Percentiles rank a stretch among this genome's conserved stretches.
Evolutionary conservation across 2,113 vertebrate species (phyloP).

Genomic region (Hassar affinis): DNA sequence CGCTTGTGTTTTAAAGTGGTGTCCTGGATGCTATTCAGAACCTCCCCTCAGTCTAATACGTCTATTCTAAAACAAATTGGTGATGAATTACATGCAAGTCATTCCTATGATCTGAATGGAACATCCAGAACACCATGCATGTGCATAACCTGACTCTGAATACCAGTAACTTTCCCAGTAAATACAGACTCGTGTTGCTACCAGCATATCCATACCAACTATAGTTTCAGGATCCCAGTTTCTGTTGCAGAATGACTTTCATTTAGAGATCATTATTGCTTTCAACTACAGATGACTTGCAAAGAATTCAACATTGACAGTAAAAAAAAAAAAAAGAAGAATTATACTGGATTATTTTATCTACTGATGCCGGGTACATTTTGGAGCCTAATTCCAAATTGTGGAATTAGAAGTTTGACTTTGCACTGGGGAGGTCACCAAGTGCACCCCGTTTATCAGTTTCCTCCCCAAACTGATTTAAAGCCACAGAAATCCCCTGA

Average conservation of each 20-base stretch:
- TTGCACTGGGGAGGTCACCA: constrained; percentile 29
- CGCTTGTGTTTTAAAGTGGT: too few species aligned
- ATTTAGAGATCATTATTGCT: background rate
- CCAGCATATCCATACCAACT: background rate
- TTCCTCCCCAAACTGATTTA: constrained; percentile 35
- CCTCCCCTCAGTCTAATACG: too few species aligned
- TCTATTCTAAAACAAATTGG: background rate
- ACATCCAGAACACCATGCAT: background rate
- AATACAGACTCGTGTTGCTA: background rate
- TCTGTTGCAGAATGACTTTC: background rate
- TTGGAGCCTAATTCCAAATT: constrained; percentile 20
- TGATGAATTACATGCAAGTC: background rate
- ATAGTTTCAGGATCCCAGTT: background rate
- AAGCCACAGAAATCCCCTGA: constrained; percentile 32
- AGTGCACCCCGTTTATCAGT: constrained; percentile 36
- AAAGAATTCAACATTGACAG: constrained; percentile 1
- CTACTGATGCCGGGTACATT: constrained; percentile 15
- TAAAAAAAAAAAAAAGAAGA: constrained; percentile 31
- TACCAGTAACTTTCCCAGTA: background rate
- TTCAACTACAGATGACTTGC: background rate
- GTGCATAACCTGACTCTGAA: background rate
- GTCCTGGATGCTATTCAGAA: too few species aligned
- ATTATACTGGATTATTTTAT: constrained; percentile 22
- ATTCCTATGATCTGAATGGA: background rate
- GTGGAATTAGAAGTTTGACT: constrained; percentile 38